These are phyloP conservation scores for Eilema depressum DNA, from an alignment of 2,888 invertebrate species.

Conservation along the genomic window DNA sequence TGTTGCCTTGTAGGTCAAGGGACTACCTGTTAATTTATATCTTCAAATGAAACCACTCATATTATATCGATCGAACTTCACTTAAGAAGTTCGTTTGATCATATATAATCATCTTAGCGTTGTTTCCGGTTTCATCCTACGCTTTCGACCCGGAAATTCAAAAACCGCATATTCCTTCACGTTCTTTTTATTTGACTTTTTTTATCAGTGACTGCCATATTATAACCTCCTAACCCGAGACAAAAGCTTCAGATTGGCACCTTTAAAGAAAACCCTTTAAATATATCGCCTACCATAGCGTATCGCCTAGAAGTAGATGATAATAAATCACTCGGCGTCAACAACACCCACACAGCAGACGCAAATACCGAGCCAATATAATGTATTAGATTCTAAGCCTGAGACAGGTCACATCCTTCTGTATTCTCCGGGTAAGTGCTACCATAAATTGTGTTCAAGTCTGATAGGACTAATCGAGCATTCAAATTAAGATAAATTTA, in stretches of 20 bases:
- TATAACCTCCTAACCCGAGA: too few relatives aligned
- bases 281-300: background rate
- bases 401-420: conserved; percentile 45
- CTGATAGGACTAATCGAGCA: conserved; percentile 28
- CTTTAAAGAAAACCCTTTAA: background rate
- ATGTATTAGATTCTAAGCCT: conserved; percentile 24
- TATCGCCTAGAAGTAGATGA: conserved; percentile 25
- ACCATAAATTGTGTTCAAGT: conserved; percentile 41
- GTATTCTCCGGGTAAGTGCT: conserved; percentile 19
- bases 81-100: too few relatives aligned
- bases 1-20: too few relatives aligned
- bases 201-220: too few relatives aligned
- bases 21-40: too few relatives aligned
- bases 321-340: conserved; percentile 53
- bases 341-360: conserved; percentile 44
- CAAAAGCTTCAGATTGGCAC: background rate
- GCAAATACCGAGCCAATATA: conserved; percentile 25
- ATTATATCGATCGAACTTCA: too few relatives aligned
- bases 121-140: too few relatives aligned
- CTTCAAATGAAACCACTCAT: too few relatives aligned
- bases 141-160: too few relatives aligned
- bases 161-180: too few relatives aligned
- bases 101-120: too few relatives aligned
- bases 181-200: too few relatives aligned
- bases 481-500: conserved; percentile 19